phyloP scores from a whole-genome alignment of 2,797 vertebrate genomes.

The Pangasius krempfi region DNA sequence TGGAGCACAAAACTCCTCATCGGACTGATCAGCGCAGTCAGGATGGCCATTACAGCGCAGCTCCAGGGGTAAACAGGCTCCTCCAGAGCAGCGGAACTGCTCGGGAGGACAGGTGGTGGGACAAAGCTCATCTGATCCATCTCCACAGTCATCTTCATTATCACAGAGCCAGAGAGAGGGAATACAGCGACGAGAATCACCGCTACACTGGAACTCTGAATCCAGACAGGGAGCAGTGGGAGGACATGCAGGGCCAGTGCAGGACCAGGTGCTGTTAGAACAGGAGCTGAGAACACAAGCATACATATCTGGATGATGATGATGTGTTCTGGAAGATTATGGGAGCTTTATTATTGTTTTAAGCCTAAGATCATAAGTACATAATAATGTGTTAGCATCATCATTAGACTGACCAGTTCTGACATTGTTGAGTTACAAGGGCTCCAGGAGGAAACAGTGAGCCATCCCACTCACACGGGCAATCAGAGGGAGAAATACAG shows the following conservation, averaged over 20 bases:
- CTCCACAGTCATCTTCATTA: slow-evolving; percentile 88
- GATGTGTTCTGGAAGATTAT: background rate
- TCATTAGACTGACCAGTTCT: slow-evolving; percentile 81
- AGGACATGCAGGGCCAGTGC: slow-evolving; percentile 70
- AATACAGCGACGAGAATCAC: slow-evolving; percentile 76
- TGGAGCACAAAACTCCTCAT: slow-evolving; percentile 82
- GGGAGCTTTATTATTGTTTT: background rate
- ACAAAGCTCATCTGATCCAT: slow-evolving; percentile 88
- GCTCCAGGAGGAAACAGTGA: slow-evolving; percentile 80
- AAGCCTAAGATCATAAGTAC: background rate
- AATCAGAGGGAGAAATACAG: slow-evolving; percentile 75
- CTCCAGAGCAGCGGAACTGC: slow-evolving; percentile 77
- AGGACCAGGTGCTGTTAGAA: slow-evolving; percentile 78
- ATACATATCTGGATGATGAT: background rate
- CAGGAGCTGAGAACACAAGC: slow-evolving; percentile 77
- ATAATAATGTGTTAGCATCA: background rate
- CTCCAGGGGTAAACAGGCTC: slow-evolving; percentile 79
- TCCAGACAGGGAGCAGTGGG: slow-evolving; percentile 69
- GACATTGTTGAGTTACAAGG: slow-evolving; percentile 75
- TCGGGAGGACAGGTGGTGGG: slow-evolving; percentile 74
- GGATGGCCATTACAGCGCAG: slow-evolving; percentile 80
- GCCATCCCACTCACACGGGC: slow-evolving; percentile 84
- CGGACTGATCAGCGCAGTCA: slow-evolving; percentile 84
- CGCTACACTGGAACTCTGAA: slow-evolving; percentile 78
- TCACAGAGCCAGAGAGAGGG: slow-evolving; percentile 87